Conservation (phyloP, 2,797 vertebrate species). For the Bovichtus variegatus region DNA sequence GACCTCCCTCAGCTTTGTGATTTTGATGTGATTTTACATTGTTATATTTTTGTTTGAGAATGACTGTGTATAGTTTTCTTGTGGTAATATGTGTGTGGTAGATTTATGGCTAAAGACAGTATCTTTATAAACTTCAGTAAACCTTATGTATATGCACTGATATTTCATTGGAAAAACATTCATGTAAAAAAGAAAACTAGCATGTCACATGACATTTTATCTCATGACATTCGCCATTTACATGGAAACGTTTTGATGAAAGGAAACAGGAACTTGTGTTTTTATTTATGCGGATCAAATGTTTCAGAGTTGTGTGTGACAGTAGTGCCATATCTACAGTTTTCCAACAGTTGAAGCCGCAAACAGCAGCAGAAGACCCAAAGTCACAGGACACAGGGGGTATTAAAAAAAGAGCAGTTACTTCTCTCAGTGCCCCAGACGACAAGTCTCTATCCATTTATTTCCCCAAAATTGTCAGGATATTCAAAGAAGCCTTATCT, state of each 20-base stretch:
- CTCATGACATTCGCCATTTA: constrained; percentile 5
- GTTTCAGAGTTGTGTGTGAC: constrained; percentile 1
- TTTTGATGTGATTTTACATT: background rate
- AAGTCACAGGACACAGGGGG: background rate
- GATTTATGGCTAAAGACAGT: background rate
- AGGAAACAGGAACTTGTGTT: constrained; percentile 58
- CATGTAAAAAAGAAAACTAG: background rate
- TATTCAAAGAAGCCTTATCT: constrained; percentile 38
- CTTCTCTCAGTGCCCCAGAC: background rate
- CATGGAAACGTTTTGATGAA: background rate
- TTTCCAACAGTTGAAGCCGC: background rate
- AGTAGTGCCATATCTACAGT: constrained; percentile 13
- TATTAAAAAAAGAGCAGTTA: constrained; percentile 1
- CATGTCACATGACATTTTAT: constrained; percentile 30
- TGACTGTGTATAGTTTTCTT: background rate
- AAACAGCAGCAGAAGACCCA: constrained; percentile 6
- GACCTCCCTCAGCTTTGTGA: background rate
- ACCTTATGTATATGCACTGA: background rate
- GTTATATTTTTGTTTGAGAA: background rate
- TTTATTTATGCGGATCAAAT: constrained; percentile 20
- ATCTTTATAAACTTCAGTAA: background rate
- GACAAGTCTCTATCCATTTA: constrained; percentile 12
- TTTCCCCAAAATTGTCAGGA: background rate
- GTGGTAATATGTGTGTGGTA: background rate
- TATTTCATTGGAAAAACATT: background rate